Conservation (phyloP, 2,113 vertebrate genomes). For the Probosciger aterrimus region DNA sequence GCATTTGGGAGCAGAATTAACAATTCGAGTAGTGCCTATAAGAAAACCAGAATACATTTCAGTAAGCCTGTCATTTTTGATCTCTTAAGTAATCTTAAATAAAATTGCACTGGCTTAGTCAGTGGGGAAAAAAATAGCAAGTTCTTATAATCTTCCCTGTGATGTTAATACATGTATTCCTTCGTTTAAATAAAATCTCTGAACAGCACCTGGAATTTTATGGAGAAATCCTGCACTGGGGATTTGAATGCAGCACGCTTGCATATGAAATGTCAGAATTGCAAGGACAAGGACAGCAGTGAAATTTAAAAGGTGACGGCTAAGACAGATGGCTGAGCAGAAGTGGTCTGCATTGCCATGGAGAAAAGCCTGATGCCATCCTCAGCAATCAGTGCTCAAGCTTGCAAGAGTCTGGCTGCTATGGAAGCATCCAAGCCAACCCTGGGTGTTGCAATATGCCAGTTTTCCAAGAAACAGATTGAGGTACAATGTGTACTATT, state of each 20-base stretch:
- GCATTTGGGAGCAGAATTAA: constrained; percentile 19
- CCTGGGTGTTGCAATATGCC: constrained; percentile 43
- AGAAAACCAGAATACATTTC: constrained; percentile 18
- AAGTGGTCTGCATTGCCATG: constrained; percentile 60
- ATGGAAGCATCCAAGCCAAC: constrained; percentile 26
- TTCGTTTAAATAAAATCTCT: constrained; percentile 53
- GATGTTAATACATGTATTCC: constrained; percentile 20
- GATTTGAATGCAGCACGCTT: background rate
- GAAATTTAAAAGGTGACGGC: constrained; percentile 57
- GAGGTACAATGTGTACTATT: constrained; percentile 15
- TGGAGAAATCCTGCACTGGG: background rate
- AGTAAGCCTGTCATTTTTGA: constrained; percentile 50
- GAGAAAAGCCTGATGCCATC: constrained; percentile 58
- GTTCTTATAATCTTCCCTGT: constrained; percentile 39
- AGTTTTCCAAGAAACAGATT: constrained; percentile 58
- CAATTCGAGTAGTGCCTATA: background rate
- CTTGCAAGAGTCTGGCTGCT: constrained; percentile 38
- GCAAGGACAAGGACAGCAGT: constrained; percentile 33
- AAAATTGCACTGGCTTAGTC: constrained; percentile 48
- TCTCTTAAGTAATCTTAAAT: constrained; percentile 38
- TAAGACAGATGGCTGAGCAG: constrained; percentile 64
- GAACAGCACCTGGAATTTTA: constrained; percentile 43
- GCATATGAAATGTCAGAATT: background rate
- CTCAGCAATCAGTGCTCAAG: constrained; percentile 18
- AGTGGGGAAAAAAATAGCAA: background rate